Base-by-base conservation (phyloP, 1,140 invertebrate species). In the Aphidius ervi region DNA sequence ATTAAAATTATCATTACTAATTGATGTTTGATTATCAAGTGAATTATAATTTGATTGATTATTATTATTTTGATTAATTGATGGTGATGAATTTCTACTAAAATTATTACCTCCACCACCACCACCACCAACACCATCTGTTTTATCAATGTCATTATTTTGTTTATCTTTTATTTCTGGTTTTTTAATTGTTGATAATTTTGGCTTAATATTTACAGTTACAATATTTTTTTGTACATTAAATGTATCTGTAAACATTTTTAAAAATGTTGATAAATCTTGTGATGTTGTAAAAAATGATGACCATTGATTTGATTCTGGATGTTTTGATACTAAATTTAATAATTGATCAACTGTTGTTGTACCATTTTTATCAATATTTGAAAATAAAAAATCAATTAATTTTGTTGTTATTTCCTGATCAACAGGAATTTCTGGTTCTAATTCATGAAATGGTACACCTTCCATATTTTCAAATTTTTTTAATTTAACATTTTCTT, bases 171-270 rank as follows among this genome's bases (percentile, higher is more conserved):
- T 61, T 76, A 72, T 20, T 76, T 68, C 3, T 68, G 68, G 59
- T 67, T 48, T 56, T 45, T 9, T 10, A 56, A 54, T 48, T 65
- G 6, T 61, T 43, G 40, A 56, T 31, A 37, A 65, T 61, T 84
- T 88, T 63, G 87, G 86, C 67, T 85, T 84, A 66, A 85, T 86
- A 66, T 90, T 82, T 61, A 95, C 73, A 39, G 89, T 92, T 63
- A 95, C 93, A 67, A 94, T 82, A 80, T 95, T 94, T 48, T 89
- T 86, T 74, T 95, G 93, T 43, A 95, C 91, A 71, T 92, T 89
- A 76, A 95, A 95, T 65, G 89, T 87, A 74, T 95, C 90, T 7
- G 92, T 90, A 72, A 94, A 93, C 81, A 97, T 87, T 77, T 92
- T 91, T 5, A 96, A 78, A 72, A 96, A 95, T 23, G 91, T 93